Conservation (phyloP, 1,140 invertebrate genomes). For the Sipha flava region DNA sequence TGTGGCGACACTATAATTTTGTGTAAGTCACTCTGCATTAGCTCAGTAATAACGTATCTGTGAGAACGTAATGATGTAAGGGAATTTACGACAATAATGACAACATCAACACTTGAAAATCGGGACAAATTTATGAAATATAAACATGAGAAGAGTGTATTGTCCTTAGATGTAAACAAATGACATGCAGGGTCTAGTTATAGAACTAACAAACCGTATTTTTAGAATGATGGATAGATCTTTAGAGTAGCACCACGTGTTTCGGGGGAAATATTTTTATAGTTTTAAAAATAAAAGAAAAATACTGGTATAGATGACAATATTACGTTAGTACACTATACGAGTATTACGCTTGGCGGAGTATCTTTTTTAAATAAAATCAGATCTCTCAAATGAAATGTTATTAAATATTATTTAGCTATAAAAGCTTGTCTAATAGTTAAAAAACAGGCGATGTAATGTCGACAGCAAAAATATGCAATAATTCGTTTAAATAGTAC, state of each 20-base stretch:
- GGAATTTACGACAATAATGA: constrained; percentile 41
- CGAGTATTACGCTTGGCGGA: too few relatives aligned
- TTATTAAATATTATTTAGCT: too few relatives aligned
- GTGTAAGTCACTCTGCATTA: constrained; percentile 98
- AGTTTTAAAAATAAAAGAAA: neutral
- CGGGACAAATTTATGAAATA: too few relatives aligned
- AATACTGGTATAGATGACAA: neutral
- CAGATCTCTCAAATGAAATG: too few relatives aligned
- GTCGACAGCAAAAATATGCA: too few relatives aligned
- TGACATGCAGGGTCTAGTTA: neutral
- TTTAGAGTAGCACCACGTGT: neutral
- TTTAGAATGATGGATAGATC: constrained; percentile 17
- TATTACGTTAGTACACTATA: neutral
- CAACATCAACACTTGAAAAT: neutral
- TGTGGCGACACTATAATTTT: constrained; percentile 99
- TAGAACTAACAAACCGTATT: neutral
- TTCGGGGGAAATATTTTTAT: neutral
- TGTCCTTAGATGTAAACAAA: neutral
- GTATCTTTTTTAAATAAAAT: too few relatives aligned
- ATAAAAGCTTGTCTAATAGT: too few relatives aligned
- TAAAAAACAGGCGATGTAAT: too few relatives aligned
- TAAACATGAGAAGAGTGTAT: too few relatives aligned
- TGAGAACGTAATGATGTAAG: constrained; percentile 48
- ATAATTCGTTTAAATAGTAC: too few relatives aligned
- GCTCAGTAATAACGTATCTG: constrained; percentile 98